phyloP scores from a whole-genome alignment of 2,797 vertebrate species.

The Leptoclinus maculatus region DNA sequence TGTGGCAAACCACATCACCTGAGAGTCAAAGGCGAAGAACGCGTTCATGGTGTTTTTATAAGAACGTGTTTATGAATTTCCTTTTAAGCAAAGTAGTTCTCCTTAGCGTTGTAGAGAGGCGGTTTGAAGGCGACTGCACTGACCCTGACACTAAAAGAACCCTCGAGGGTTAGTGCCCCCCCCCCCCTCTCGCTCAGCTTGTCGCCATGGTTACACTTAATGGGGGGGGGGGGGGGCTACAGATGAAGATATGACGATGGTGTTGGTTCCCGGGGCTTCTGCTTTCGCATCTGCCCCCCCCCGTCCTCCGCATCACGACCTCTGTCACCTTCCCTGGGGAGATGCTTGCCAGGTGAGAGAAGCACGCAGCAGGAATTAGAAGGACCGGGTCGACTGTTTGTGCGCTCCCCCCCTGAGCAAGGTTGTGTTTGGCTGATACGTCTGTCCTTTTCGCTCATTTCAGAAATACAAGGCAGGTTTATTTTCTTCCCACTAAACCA shows the following conservation, averaged over 20 bases:
- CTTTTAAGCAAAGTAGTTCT: constrained; percentile 9
- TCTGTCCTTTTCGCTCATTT: constrained; percentile 53
- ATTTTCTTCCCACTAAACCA: constrained; percentile 17
- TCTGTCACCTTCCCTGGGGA: constrained; percentile 72
- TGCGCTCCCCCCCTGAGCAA: constrained; percentile 67
- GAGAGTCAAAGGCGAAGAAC: background rate
- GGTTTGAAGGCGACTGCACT: constrained; percentile 40
- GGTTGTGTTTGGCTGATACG: constrained; percentile 61
- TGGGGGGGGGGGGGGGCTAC: constrained; percentile 1
- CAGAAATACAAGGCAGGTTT: constrained; percentile 19
- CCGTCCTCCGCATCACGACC: constrained; percentile 57
- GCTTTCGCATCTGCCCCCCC: constrained; percentile 57
- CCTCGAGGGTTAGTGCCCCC: constrained; percentile 13
- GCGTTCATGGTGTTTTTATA: background rate
- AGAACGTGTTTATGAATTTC: background rate
- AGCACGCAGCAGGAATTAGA: constrained; percentile 59
- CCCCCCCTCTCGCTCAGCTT: constrained; percentile 10
- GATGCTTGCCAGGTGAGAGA: constrained; percentile 77
- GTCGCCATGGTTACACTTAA: constrained; percentile 65
- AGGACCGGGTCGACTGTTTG: constrained; percentile 47
- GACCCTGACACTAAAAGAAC: constrained; percentile 39
- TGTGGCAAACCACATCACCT: background rate
- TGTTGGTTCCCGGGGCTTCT: constrained; percentile 38
- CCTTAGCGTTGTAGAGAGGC: background rate
- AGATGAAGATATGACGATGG: constrained; percentile 68